phyloP scores from a whole-genome alignment of 2,888 invertebrate genomes.

The Conomelus anceps region DNA sequence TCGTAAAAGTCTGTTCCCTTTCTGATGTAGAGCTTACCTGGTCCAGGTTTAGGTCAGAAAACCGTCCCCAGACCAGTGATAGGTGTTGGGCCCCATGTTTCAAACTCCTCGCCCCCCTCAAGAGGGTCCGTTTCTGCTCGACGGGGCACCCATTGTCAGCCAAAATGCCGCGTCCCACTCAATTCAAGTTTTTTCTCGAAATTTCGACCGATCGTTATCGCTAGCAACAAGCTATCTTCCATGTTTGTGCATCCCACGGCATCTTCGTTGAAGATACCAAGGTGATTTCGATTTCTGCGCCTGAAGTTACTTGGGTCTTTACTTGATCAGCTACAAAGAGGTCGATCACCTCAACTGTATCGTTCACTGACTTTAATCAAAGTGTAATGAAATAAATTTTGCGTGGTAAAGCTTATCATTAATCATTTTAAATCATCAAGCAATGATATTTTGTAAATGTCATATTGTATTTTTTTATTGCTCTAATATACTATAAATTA shows the following conservation, averaged over 20 bases:
- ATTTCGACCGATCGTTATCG: neutral
- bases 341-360: neutral
- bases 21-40: neutral
- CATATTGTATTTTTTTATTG: too few relatives aligned
- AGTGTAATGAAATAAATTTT: too few relatives aligned
- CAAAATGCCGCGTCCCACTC: neutral
- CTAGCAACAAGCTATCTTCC: neutral
- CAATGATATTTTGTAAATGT: too few relatives aligned
- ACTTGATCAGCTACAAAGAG: neutral
- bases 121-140: neutral
- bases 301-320: neutral
- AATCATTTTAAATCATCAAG: too few relatives aligned
- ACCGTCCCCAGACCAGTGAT: neutral
- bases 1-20: neutral
- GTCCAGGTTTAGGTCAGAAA: neutral
- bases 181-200: neutral
- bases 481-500: too few relatives aligned
- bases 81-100: neutral
- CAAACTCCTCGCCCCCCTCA: neutral
- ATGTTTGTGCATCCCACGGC: neutral
- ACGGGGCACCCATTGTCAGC: neutral
- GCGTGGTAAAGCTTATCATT: too few relatives aligned
- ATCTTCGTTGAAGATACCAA: neutral
- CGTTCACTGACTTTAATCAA: too few relatives aligned
- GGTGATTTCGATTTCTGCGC: neutral